Conservation (phyloP, 2,797 vertebrate species). For the Cynodonichthys magdalenae region DNA sequence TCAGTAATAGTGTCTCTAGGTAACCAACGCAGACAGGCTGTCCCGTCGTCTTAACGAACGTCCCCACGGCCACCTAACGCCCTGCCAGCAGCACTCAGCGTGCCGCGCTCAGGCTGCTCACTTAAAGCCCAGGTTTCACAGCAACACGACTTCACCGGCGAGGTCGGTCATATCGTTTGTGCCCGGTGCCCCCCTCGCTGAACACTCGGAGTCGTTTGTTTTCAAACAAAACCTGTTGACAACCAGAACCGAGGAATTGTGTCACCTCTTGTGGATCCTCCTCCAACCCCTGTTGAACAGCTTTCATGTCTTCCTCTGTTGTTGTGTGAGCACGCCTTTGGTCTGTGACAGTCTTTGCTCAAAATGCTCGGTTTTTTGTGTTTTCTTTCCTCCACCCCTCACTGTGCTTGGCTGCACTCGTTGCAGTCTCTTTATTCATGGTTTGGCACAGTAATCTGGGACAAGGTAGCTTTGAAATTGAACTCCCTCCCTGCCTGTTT, state of each 20-base stretch:
- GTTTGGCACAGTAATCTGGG: conserved; percentile 32
- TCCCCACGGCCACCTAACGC: conserved; percentile 48
- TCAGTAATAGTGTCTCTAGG: conserved; percentile 42
- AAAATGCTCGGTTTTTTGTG: conserved; percentile 28
- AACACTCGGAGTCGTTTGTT: conserved; percentile 36
- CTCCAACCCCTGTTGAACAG: conserved; percentile 35
- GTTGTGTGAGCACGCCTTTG: conserved; percentile 42
- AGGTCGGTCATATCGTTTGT: conserved; percentile 26
- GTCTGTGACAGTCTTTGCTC: conserved; percentile 42
- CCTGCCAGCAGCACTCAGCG: conserved; percentile 65
- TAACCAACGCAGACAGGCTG: conserved; percentile 42
- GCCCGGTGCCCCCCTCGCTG: conserved; percentile 4
- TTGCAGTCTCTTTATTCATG: conserved; percentile 41
- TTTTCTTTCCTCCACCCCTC: conserved; percentile 33
- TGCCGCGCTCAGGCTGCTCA: conserved; percentile 60
- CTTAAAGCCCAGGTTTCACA: conserved; percentile 60
- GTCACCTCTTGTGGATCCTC: conserved; percentile 39
- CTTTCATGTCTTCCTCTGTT: conserved; percentile 47
- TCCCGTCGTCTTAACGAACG: conserved; percentile 31
- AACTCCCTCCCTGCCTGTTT: conserved; percentile 13
- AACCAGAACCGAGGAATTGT: conserved; percentile 26
- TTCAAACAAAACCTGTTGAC: conserved; percentile 24
- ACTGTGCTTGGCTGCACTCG: conserved; percentile 40
- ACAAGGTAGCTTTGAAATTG: conserved; percentile 20
- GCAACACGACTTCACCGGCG: conserved; percentile 40